Percentiles rank a stretch among this genome's conserved stretches.
Evolutionary conservation across 2,797 vertebrate genomes (phyloP).

Genomic region (Rhynchonycteris naso): DNA sequence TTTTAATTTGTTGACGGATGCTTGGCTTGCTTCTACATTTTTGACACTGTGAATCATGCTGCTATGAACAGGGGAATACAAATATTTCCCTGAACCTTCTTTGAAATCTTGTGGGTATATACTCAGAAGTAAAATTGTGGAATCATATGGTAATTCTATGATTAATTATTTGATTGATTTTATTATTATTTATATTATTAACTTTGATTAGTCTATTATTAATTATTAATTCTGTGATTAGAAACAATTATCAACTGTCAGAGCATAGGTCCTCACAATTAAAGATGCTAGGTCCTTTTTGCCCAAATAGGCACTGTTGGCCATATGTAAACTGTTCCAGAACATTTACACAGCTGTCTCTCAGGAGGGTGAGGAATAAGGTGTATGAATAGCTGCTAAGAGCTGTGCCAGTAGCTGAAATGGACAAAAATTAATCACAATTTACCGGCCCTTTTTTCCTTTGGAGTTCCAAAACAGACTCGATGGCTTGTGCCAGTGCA

Average conservation of each 20-base stretch:
- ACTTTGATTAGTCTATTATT: not conserved
- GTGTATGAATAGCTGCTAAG: not conserved
- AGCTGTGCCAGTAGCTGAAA: not conserved
- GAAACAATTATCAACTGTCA: not conserved
- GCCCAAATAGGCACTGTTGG: not conserved
- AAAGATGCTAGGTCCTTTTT: not conserved
- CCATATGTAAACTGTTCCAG: not conserved
- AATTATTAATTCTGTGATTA: not conserved
- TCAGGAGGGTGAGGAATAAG: not conserved
- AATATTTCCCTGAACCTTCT: not conserved
- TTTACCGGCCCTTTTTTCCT: not conserved
- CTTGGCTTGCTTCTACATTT: not conserved
- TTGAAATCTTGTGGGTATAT: not conserved
- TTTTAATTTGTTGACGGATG: not conserved
- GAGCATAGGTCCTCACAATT: not conserved
- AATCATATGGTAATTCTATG: not conserved
- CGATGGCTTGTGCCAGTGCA: not conserved
- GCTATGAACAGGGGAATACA: not conserved
- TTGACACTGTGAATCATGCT: not conserved
- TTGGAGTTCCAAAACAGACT: not conserved
- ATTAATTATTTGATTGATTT: not conserved
- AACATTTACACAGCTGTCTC: not conserved
- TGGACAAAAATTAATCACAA: not conserved
- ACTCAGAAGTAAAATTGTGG: not conserved
- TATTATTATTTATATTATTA: not conserved